Evolutionary conservation across 2,113 vertebrate genomes (phyloP), one percentile per base, ranked within the genome.

Genomic region (Xerus inauris): DNA sequence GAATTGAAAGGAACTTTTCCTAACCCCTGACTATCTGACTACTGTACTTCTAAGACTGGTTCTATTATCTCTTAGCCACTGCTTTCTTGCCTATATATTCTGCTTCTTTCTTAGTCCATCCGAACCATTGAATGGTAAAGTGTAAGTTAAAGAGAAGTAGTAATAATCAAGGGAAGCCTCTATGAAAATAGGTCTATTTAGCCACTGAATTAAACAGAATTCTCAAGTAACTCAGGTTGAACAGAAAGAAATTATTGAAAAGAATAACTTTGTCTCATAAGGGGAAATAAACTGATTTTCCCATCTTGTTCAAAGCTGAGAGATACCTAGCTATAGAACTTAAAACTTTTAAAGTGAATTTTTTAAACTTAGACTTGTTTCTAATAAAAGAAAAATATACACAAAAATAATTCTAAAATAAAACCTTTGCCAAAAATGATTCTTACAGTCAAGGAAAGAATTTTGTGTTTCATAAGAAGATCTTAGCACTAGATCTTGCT

Each of bases 171-270:
- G 38, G 73, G 54, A 95, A 71, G 6, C 8, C 62, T 9, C 45
- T 84, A 6, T 81, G 38, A 88, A 54, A 72, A 89, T 38, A 42
- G 14, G 2, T 87, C 51, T 92, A 10, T 75, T 92, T 87, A 92
- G 59, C 10, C 14, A 24, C 28, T 89, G 40, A 82, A 77, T 40
- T 80, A 90, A 90, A 86, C 92, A 38, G 89, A 94, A 87, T 79
- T 62, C 76, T 95, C 75, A 93, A 5, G 47, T 82, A 94, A 89
- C 40, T 85, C 38, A 89, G 28, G 35, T 65, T 89, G n/a, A 92
- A 88, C 51, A 86, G 32, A 95, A 94, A 86, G 13, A 82, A 89
- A 2, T 59, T 86, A 73, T 12, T 82, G 35, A 71, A 80, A 89
- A 87, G n/a, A 67, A 11, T 54, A n/a, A 35, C 38, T 22, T 42